Base-by-base conservation (phyloP, 2,888 invertebrate species). In the Ecdyonurus torrentis region DNA sequence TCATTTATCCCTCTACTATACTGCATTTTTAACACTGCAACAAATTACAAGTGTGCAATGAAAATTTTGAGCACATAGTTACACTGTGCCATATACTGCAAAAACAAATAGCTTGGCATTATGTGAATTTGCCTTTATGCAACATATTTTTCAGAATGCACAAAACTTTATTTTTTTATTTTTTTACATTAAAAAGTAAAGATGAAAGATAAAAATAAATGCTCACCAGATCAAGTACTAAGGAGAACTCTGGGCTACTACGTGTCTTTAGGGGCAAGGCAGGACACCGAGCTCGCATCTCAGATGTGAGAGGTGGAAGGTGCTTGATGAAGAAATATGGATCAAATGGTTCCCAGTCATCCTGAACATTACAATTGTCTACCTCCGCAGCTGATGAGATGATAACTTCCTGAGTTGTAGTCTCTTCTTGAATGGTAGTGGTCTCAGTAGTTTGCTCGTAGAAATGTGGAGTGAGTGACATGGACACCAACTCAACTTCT, bases 281-380 rank as follows among this genome's bases (percentile, higher is more conserved):
- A 1, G 91, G 90, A 70, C 85, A 84, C 2, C 84, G 78, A 1
- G 83, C 81, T 67, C 84, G 76, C 83, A 89, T 85, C 67, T 89
- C 89, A 59, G 85, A 81, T 0, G 88, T 87, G 25, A 89, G 74
- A 10, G 90, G 90, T 25, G 90, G 90, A 69, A 96, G 81, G 77
- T 90, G 91, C 73, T 93, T 91, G 66, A 96, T 94, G 74, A 96
- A 94, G 64, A 89, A 79, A 69, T 92, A 91, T 0, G 92, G 92
- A 74, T 94, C 92, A 71, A 92, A 92, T 0, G 88, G 83, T 67
- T 91, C 90, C 78, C 85, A 86, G 65, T 84, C 83, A 65, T 83
- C 84, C 61, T 78, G 79, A 24, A 60, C 59, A 37, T 15, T 37
- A 15, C 37, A 37, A 15, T 37, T 37, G 37, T 37, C 62, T 62